These are phyloP conservation scores for Rotaria macrura DNA, from an alignment of 2,888 invertebrate genomes.

Conservation along the genomic window DNA sequence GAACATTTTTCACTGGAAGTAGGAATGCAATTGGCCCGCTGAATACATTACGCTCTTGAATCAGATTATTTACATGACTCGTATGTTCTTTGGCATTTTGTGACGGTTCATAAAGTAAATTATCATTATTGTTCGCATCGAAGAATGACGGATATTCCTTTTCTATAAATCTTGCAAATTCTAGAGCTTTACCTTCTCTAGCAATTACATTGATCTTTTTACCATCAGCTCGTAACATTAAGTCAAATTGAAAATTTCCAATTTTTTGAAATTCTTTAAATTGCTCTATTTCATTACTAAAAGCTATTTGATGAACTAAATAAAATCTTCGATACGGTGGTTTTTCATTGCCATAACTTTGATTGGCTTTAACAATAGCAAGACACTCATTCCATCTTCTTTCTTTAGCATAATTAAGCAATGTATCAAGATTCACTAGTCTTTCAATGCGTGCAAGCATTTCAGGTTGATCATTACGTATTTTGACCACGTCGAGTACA, in stretches of 20 bases:
- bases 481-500: background rate
- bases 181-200: background rate
- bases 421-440: background rate
- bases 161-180: background rate
- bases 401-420: background rate
- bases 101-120: background rate
- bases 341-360: background rate
- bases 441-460: background rate
- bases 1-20: background rate
- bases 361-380: background rate
- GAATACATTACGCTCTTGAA: background rate
- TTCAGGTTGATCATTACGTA: background rate
- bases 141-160: background rate
- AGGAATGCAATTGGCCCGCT: rapidly evolving
- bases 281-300: background rate
- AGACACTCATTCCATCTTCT: background rate
- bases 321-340: background rate
- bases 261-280: background rate
- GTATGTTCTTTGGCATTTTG: background rate
- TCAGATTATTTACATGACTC: background rate
- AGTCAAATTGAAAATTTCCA: background rate
- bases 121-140: background rate
- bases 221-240: background rate
- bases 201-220: background rate
- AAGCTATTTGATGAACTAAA: background rate